Percentiles rank a stretch among this genome's conserved stretches.
phyloP scores from a whole-genome alignment of 2,888 invertebrate species.

The Xestia xanthographa region DNA sequence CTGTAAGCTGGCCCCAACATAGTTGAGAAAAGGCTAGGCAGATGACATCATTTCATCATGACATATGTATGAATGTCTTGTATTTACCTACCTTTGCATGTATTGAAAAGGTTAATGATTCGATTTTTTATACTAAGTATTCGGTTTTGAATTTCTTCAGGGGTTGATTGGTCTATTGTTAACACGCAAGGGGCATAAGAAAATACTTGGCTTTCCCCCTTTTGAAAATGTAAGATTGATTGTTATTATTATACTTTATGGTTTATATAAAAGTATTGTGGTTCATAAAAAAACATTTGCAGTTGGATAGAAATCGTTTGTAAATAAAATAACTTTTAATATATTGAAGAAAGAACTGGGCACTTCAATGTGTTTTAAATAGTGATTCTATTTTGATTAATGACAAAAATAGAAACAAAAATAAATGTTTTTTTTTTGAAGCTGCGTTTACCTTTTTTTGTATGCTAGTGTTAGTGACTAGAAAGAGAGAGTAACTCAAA shows the following conservation, averaged over 20 bases:
- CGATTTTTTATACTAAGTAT: not conserved
- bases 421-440: not conserved
- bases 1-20: not conserved
- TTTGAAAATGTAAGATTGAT: conserved; percentile 4
- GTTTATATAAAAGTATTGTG: not conserved
- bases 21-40: not conserved
- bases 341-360: not conserved
- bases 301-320: not conserved
- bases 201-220: conserved; percentile 12
- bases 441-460: conserved; percentile 4
- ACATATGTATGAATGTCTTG: too few species aligned
- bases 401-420: too few species aligned
- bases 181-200: conserved; percentile 39
- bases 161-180: conserved; percentile 16
- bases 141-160: not conserved
- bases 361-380: not conserved
- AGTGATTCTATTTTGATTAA: not conserved
- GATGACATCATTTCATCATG: not conserved
- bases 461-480: conserved; percentile 3
- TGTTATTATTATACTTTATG: not conserved
- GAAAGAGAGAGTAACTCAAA: not conserved
- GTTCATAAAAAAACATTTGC: not conserved
- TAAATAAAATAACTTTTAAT: not conserved
- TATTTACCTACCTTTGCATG: not conserved
- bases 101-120: not conserved